These are phyloP conservation scores for Limnephilus auricula DNA, from an alignment of 2,888 invertebrate genomes.

Conservation along the genomic window DNA sequence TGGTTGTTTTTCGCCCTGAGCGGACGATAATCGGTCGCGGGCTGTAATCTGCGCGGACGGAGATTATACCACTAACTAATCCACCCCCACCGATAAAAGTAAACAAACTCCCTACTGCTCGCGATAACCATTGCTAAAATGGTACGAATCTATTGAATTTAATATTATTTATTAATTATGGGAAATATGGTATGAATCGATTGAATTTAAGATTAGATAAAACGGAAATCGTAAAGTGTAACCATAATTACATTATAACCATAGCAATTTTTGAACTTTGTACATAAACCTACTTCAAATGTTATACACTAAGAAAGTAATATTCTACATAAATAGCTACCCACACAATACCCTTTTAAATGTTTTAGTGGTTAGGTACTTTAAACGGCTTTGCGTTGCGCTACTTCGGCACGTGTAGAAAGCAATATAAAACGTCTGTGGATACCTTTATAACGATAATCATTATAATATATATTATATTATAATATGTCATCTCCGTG, in stretches of 20 bases:
- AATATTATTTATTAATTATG: too few species aligned
- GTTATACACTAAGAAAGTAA: background rate
- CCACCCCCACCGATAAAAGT: background rate
- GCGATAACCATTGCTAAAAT: background rate
- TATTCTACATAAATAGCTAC: background rate
- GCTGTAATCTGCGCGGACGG: constrained; percentile 54
- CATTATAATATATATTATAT: background rate
- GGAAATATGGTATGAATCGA: too few species aligned
- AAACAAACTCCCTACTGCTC: background rate
- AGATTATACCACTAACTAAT: constrained; percentile 52
- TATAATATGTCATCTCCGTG: background rate
- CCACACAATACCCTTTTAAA: background rate
- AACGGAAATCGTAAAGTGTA: too few species aligned
- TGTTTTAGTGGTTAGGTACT: background rate
- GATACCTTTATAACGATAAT: background rate
- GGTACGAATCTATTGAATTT: background rate
- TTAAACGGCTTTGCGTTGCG: background rate
- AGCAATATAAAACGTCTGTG: constrained; percentile 2
- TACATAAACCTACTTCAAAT: background rate
- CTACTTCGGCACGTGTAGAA: background rate
- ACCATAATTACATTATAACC: too few species aligned
- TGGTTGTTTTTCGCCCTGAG: constrained; percentile 43
- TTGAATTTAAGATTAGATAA: too few species aligned
- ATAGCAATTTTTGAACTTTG: too few species aligned
- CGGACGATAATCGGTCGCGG: constrained; percentile 38